These are phyloP conservation scores for Ia io DNA, from an alignment of 2,113 vertebrate species.

Conservation along the genomic window DNA sequence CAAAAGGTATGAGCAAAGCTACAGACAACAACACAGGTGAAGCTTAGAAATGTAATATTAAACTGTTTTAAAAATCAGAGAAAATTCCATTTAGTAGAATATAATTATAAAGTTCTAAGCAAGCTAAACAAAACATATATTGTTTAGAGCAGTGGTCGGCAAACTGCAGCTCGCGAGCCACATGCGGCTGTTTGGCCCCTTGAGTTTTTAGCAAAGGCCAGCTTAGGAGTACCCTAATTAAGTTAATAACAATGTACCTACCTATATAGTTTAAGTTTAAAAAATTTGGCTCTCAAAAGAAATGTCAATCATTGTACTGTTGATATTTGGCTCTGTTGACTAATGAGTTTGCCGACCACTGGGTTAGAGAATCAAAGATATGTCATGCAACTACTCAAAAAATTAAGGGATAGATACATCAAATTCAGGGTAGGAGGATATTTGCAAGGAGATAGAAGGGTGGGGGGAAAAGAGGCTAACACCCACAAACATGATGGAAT, in stretches of 20 bases:
- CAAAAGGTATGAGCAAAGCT: background rate
- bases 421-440: background rate
- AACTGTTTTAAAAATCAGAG: background rate
- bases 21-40: background rate
- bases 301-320: too few relatives aligned
- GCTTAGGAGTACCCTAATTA: too few relatives aligned
- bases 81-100: background rate
- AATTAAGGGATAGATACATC: background rate
- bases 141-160: background rate
- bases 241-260: too few relatives aligned
- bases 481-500: background rate
- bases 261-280: too few relatives aligned
- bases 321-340: too few relatives aligned
- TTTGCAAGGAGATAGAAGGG: background rate
- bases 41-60: background rate
- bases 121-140: background rate
- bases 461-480: background rate
- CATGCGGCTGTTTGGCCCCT: too few relatives aligned
- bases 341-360: too few relatives aligned
- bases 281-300: too few relatives aligned
- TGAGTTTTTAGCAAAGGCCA: too few relatives aligned
- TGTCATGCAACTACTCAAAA: background rate
- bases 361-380: background rate
- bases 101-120: background rate
- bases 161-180: too few relatives aligned